These are phyloP conservation scores for Masticophis lateralis DNA, from an alignment of 2,797 vertebrate species.

Conservation along the genomic window DNA sequence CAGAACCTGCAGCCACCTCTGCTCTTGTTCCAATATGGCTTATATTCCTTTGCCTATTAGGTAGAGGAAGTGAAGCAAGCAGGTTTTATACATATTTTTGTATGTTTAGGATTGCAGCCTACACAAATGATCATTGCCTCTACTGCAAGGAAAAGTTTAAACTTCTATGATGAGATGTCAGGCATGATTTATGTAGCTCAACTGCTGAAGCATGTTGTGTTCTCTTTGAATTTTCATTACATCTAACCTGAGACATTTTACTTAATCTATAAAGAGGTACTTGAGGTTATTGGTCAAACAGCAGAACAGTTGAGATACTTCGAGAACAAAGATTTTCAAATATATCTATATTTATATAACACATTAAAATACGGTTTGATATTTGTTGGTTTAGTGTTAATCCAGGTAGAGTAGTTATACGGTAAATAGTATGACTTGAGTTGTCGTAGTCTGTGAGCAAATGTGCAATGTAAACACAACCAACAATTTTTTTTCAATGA, in stretches of 20 bases:
- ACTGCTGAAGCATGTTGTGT: not conserved
- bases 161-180: not conserved
- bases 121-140: not conserved
- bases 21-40: not conserved
- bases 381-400: not conserved
- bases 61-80: not conserved
- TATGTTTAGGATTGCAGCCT: not conserved
- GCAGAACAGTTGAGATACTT: not conserved
- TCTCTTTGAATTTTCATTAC: not conserved
- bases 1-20: not conserved
- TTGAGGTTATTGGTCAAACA: not conserved
- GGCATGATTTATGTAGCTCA: not conserved
- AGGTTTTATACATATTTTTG: not conserved
- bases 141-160: not conserved
- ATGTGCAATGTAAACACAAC: not conserved
- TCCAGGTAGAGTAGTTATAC: not conserved
- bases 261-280: not conserved
- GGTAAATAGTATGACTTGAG: not conserved
- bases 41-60: not conserved
- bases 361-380: not conserved
- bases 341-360: not conserved
- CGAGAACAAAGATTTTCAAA: not conserved
- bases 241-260: not conserved
- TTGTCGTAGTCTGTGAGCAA: not conserved
- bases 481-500: not conserved